These are phyloP conservation scores for Orchesella cincta DNA, from an alignment of 1,140 invertebrate species.

Conservation along the genomic window DNA sequence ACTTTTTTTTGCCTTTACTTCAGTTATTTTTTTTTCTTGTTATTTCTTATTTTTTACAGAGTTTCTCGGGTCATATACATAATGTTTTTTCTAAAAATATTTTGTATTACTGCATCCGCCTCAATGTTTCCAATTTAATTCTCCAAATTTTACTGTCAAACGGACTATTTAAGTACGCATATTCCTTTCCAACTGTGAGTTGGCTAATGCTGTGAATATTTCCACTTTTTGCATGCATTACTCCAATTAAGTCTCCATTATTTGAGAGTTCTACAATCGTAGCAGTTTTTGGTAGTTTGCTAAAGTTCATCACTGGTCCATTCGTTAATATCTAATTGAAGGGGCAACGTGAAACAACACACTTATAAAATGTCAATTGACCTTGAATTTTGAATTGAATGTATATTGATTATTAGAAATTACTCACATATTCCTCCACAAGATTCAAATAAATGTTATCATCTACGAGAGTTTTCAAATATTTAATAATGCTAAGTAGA, in stretches of 20 bases:
- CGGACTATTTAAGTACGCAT: not conserved
- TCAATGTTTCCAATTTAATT: conserved; percentile 6
- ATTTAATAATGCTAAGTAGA: not conserved
- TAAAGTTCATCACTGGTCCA: conserved; percentile 34
- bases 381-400: not conserved
- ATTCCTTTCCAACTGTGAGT: conserved; percentile 16
- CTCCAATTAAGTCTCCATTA: conserved; percentile 65
- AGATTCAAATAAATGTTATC: not conserved
- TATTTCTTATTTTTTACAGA: too few species aligned
- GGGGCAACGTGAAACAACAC: conserved; percentile 47
- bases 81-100: too few species aligned
- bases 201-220: not conserved
- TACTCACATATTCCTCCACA: not conserved
- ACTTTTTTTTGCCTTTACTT: too few species aligned
- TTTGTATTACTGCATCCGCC: conserved; percentile 4
- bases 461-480: not conserved
- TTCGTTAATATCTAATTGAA: conserved; percentile 59
- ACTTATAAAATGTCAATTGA: not conserved
- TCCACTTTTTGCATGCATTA: not conserved
- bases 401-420: not conserved
- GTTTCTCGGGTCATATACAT: too few species aligned
- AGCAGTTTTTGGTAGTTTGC: not conserved
- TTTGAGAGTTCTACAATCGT: conserved; percentile 65
- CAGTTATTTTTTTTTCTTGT: too few species aligned
- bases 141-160: conserved; percentile 20